Evolutionary conservation across 1,140 invertebrate genomes (phyloP).

Genomic region (Conopomorpha cramerella): DNA sequence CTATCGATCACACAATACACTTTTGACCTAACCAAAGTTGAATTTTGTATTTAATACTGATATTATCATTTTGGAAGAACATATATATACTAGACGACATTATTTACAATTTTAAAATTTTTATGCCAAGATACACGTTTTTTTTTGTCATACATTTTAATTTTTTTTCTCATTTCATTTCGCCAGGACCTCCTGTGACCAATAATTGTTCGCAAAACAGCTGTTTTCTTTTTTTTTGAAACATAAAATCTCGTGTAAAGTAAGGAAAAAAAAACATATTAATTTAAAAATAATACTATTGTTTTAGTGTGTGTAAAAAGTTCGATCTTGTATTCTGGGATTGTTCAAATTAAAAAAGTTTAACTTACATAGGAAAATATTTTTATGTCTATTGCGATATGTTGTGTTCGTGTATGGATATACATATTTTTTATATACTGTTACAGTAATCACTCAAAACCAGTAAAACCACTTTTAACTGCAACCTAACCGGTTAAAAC

Average conservation of each 20-base stretch:
- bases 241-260: slow-evolving; percentile 22
- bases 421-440: no score
- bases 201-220: no score
- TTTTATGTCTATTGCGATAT: slow-evolving; percentile 50
- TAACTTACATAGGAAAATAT: no score
- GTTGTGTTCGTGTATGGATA: slow-evolving; percentile 47
- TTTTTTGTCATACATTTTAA: slow-evolving; percentile 4
- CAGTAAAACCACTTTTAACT: no score
- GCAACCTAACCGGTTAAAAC: no score
- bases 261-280: slow-evolving; percentile 28
- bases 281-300: no score
- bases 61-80: slow-evolving; percentile 55
- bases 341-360: slow-evolving; percentile 55
- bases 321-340: slow-evolving; percentile 60
- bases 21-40: slow-evolving; percentile 57
- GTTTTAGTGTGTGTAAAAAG: slow-evolving; percentile 57
- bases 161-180: no score
- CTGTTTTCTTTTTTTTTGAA: slow-evolving; percentile 25
- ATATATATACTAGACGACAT: slow-evolving; percentile 33
- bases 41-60: slow-evolving; percentile 62
- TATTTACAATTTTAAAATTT: slow-evolving; percentile 46
- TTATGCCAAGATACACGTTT: slow-evolving; percentile 47
- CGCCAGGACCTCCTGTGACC: slow-evolving; percentile 52
- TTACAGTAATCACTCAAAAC: no score
- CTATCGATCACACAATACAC: slow-evolving; percentile 57